phyloP scores from a whole-genome alignment of 23 tunicate species.

The Ciona savignyi region DNA sequence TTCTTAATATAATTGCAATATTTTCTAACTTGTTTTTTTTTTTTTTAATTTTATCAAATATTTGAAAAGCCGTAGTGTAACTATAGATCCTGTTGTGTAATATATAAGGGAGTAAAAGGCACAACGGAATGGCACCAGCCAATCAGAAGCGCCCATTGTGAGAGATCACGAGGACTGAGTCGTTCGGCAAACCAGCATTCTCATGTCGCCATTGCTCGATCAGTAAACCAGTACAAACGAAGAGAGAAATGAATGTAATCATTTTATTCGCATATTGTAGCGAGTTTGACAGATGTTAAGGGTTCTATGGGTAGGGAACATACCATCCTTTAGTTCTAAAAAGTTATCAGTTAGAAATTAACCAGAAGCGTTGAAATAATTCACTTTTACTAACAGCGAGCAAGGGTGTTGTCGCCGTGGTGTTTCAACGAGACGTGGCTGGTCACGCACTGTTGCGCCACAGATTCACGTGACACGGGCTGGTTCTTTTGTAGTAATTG shows the following conservation, averaged over 20 bases:
- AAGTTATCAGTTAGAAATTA: neutral
- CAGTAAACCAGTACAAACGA: neutral
- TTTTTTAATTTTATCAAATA: too few relatives aligned
- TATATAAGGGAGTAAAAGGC: slow-evolving; percentile 34
- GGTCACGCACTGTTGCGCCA: neutral
- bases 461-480: neutral
- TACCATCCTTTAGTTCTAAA: neutral
- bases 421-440: neutral
- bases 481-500: neutral
- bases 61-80: neutral
- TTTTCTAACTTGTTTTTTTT: too few relatives aligned
- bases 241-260: neutral
- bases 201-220: slow-evolving; percentile 33
- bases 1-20: too few relatives aligned
- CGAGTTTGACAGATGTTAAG: neutral
- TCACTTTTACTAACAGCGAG: neutral
- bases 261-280: neutral
- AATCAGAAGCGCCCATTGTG: slow-evolving; percentile 43
- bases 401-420: neutral
- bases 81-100: neutral
- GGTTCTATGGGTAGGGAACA: neutral
- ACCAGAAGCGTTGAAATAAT: neutral
- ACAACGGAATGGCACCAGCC: slow-evolving; percentile 24
- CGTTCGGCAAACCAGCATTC: slow-evolving; percentile 1
- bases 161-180: slow-evolving; percentile 65